A percentile compares a stretch with the other conserved stretches of the same genome.
phyloP scores from a whole-genome alignment of 64 coral and sea anemone species.

The Trachythela sp. region DNA sequence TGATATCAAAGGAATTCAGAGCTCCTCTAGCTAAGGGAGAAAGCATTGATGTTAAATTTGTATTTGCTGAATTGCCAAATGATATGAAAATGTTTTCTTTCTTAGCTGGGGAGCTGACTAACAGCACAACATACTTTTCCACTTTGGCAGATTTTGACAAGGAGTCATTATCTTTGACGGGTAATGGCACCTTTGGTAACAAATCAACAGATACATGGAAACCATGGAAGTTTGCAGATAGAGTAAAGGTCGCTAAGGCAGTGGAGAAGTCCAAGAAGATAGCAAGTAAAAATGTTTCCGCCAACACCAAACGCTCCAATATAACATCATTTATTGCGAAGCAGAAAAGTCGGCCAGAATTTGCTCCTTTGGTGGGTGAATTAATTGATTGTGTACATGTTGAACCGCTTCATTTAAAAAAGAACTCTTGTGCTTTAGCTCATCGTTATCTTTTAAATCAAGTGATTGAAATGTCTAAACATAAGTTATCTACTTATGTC shows the following conservation, averaged over 20 bases:
- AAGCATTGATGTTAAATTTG: neutral
- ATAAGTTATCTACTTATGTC: neutral
- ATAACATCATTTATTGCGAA: slow-evolving; percentile 37
- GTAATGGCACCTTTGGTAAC: neutral
- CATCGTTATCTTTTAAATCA: slow-evolving; percentile 48
- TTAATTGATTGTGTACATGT: slow-evolving; percentile 50
- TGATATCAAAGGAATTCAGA: neutral
- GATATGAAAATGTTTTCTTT: neutral
- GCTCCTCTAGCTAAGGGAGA: neutral
- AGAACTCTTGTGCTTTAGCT: slow-evolving; percentile 59
- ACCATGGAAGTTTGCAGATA: slow-evolving; percentile 43
- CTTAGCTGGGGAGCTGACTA: too few species aligned
- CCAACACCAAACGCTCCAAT: slow-evolving; percentile 38
- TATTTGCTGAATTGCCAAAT: neutral
- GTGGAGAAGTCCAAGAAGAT: slow-evolving; percentile 43
- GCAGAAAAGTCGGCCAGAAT: slow-evolving; percentile 59
- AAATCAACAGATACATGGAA: neutral
- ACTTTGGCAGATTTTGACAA: neutral
- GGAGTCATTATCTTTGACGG: neutral
- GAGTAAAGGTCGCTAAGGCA: slow-evolving; percentile 31
- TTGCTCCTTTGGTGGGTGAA: slow-evolving; percentile 51
- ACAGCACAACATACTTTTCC: neutral
- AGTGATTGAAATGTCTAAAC: slow-evolving; percentile 45
- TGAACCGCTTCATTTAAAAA: slow-evolving; percentile 32
- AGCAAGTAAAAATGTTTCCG: slow-evolving; percentile 1